Evolutionary conservation across 1,140 invertebrate genomes (phyloP).

Genomic region (Brachystomella parvula): DNA sequence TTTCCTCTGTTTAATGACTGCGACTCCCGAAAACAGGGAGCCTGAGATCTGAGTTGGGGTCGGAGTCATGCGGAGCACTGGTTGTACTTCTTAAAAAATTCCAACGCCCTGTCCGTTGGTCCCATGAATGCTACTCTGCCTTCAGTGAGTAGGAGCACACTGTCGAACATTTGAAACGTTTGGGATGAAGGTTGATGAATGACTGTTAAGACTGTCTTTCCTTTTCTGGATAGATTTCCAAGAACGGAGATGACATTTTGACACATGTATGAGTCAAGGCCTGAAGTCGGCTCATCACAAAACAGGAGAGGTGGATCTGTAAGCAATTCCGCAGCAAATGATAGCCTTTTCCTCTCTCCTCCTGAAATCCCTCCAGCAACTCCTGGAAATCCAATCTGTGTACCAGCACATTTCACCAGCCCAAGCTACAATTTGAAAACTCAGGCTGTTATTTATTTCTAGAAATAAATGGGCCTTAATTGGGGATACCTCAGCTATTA

Average conservation of each 20-base stretch:
- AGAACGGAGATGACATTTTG: conserved; percentile 79
- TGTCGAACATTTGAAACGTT: conserved; percentile 85
- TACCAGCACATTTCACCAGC: conserved; percentile 75
- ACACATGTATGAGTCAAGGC: conserved; percentile 88
- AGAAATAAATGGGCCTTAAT: background rate
- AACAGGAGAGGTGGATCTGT: conserved; percentile 92
- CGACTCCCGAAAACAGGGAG: too few relatives aligned
- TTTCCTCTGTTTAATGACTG: too few relatives aligned
- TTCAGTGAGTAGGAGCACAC: conserved; percentile 81
- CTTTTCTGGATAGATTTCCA: conserved; percentile 66
- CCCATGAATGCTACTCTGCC: conserved; percentile 86
- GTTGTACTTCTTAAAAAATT: conserved; percentile 73
- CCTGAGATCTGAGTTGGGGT: too few relatives aligned
- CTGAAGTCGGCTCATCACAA: conserved; percentile 52
- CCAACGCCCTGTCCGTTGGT: conserved; percentile 58
- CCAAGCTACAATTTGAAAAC: conserved; percentile 54
- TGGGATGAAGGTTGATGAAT: conserved; percentile 96
- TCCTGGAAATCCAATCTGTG: conserved; percentile 77
- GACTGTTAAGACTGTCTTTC: conserved; percentile 87
- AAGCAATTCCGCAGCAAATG: conserved; percentile 88
- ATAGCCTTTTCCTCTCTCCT: conserved; percentile 89
- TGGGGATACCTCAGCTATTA: conserved; percentile 67
- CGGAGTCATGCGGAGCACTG: background rate
- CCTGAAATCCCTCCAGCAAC: conserved; percentile 86
- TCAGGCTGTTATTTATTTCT: background rate